A percentile compares a stretch with the other conserved stretches of the same genome.
Evolutionary conservation across 2,113 vertebrate species (phyloP).

Genomic region (Fregetta grallaria): DNA sequence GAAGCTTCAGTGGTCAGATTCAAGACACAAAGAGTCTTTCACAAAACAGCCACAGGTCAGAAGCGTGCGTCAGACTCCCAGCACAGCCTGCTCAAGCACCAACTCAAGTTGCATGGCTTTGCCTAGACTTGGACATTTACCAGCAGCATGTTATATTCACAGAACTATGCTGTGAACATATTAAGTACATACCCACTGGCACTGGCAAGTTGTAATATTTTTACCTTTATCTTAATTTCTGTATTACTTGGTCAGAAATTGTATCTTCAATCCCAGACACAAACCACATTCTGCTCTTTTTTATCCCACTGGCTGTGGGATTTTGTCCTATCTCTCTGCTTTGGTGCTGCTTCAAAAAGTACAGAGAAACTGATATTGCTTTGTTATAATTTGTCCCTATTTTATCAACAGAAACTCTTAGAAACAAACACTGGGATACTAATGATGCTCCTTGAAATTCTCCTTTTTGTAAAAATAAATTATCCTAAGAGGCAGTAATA

Average conservation of each 20-base stretch:
- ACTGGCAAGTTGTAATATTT: background rate
- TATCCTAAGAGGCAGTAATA: background rate
- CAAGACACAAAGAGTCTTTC: background rate
- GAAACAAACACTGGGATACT: background rate
- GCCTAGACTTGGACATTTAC: background rate
- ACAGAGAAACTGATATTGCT: background rate
- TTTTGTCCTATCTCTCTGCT: background rate
- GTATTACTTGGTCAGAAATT: background rate
- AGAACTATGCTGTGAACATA: background rate
- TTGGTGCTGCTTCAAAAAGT: background rate
- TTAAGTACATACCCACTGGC: background rate
- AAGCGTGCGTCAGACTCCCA: background rate
- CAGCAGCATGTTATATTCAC: background rate
- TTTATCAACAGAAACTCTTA: slow-evolving; percentile 20
- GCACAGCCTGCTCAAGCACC: background rate
- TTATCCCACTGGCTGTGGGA: background rate
- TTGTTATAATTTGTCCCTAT: background rate
- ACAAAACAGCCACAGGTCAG: background rate
- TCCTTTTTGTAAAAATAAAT: slow-evolving; percentile 2
- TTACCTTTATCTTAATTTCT: background rate
- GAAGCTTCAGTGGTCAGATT: background rate
- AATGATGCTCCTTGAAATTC: background rate
- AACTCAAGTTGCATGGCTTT: background rate
- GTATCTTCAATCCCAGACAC: background rate
- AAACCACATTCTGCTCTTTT: background rate